Evolutionary conservation across 1,140 invertebrate genomes (phyloP).

Genomic region (Trichonephila clavipes): DNA sequence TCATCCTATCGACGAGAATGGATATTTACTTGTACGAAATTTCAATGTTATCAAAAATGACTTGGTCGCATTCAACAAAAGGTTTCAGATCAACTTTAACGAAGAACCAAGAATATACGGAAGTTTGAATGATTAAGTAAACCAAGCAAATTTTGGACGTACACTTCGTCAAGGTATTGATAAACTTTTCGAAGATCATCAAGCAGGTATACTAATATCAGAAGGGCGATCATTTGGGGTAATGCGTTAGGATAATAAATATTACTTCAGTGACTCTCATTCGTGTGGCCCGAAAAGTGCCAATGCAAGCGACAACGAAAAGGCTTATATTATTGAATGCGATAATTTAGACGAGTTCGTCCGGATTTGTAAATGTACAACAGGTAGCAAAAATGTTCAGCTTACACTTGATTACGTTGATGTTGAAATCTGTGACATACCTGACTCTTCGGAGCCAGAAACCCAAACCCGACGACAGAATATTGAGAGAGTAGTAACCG

Average conservation of each 20-base stretch:
- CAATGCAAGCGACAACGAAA: background rate
- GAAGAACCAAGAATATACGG: background rate
- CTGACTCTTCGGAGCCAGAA: background rate
- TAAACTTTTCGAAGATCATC: background rate
- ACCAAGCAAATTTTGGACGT: background rate
- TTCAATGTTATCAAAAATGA: conserved; percentile 1
- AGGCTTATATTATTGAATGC: conserved; percentile 67
- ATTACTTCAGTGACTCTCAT: conserved; percentile 68
- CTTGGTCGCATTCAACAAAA: background rate
- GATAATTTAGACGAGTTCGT: conserved; percentile 41
- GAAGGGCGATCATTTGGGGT: background rate
- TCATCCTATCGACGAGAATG: background rate
- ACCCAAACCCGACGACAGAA: background rate
- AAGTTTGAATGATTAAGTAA: background rate
- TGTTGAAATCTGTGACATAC: background rate
- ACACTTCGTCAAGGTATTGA: no score
- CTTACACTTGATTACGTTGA: conserved; percentile 46
- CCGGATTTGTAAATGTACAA: conserved; percentile 46
- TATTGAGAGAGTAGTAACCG: background rate
- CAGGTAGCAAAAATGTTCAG: background rate
- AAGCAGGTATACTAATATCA: background rate
- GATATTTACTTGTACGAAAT: background rate
- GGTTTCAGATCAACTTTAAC: background rate
- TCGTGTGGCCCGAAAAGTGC: conserved; percentile 44
- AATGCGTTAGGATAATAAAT: conserved; percentile 47